Evolutionary conservation across 2,888 invertebrate genomes (phyloP), one percentile per base, ranked within the genome.

Genomic region (Brenthis hecate): DNA sequence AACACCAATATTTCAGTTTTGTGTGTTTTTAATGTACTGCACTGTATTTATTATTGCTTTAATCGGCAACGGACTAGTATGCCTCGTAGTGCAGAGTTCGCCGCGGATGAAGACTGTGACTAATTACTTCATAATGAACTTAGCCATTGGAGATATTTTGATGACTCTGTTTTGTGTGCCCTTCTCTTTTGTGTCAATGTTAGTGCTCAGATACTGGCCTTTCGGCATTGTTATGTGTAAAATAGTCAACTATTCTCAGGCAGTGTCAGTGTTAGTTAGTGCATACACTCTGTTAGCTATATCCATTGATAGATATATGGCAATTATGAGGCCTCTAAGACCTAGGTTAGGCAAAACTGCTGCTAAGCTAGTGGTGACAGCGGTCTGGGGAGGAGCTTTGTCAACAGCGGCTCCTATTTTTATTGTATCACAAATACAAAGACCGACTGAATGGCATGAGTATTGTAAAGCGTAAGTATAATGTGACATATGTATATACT

Each of bases 161-260:
- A 98, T 98, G 96, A 96, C 98, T 0, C 81, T 97, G 32, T 96
- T 98, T 79, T 98, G 98, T 87, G 96, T 98, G 73, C 98, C 98
- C 3, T 98, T 98, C 81, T 96, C 97, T 2, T 98, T 97, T 80
- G 95, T 98, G 36, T 95, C 97, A 13, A 95, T 95, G 78, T 90
- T 97, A 62, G 93, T 98, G 74, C 92, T 97, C 55, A 95, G 96
- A 80, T 96, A 97, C 81, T 98, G 98, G 98, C 97, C 98, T 0
- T 98, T 98, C 81, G 98, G 98, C 1, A 90, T 93, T 19, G 90
- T 95, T 54, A 94, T 98, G 88, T 98, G 98, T 84, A 96, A 96
- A 72, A 89, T 96, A 51, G 97, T 98, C 75, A 96, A 96, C 86
- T 98, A 96, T 85, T 95, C 96, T 0, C 97, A 97, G 87, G 96